Conservation (phyloP, 1,140 invertebrate species). For the Eubasilissa regina region DNA sequence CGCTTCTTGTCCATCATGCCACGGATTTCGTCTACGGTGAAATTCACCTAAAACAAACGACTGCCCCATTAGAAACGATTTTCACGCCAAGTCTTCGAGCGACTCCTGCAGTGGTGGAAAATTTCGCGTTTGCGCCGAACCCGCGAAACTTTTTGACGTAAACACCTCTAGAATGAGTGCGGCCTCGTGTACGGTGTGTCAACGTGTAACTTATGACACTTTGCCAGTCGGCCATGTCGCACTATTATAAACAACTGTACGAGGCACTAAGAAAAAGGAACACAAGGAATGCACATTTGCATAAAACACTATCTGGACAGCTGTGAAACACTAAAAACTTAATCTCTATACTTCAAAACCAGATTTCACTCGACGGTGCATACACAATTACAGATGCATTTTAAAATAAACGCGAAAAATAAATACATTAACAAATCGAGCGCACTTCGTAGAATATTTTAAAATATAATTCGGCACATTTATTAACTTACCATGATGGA, state of each 20-base stretch:
- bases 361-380: constrained; percentile 61
- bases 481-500: constrained; percentile 86
- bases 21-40: constrained; percentile 99
- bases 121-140: not conserved
- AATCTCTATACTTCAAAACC: constrained; percentile 58
- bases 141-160: constrained; percentile 45
- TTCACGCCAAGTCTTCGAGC: not conserved
- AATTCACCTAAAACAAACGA: constrained; percentile 91
- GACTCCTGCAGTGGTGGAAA: too few relatives aligned
- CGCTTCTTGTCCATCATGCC: constrained; percentile 99
- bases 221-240: not conserved
- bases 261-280: not conserved
- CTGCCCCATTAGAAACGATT: constrained; percentile 8
- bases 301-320: constrained; percentile 37
- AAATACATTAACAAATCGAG: constrained; percentile 61
- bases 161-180: constrained; percentile 12
- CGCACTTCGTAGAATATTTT: constrained; percentile 62
- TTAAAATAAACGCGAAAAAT: constrained; percentile 64
- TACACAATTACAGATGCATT: constrained; percentile 61
- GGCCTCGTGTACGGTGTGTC: constrained; percentile 36
- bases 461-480: constrained; percentile 63
- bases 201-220: constrained; percentile 35
- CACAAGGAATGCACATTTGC: constrained; percentile 6
- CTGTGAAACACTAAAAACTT: constrained; percentile 63
- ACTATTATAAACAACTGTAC: not conserved